These are phyloP conservation scores for Drosophila sulfurigaster DNA, from an alignment of 1,140 invertebrate genomes.

Conservation along the genomic window DNA sequence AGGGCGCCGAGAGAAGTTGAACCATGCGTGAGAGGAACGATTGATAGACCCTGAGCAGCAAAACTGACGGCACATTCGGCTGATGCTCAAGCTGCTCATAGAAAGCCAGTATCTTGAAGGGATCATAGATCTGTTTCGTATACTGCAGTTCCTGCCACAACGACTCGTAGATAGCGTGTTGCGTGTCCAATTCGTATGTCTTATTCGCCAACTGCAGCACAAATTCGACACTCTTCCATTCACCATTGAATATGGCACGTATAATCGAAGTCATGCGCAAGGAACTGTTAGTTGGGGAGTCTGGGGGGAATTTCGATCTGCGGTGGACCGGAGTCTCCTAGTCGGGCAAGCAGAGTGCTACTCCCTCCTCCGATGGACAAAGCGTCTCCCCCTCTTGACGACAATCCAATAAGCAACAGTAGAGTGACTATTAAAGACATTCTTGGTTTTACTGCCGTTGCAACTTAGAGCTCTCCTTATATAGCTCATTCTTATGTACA, in stretches of 20 bases:
- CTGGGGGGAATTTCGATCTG: conserved; percentile 2
- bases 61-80: conserved; percentile 30
- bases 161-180: conserved; percentile 25
- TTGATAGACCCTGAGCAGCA: conserved; percentile 33
- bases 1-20: conserved; percentile 63
- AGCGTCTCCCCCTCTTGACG: neutral
- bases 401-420: conserved; percentile 30
- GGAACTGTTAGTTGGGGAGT: neutral
- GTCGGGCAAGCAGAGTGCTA: no score
- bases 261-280: conserved; percentile 45
- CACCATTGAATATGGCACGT: conserved; percentile 54
- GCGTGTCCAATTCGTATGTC: neutral
- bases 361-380: conserved; percentile 4
- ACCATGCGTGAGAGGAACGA: conserved; percentile 55
- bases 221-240: conserved; percentile 51
- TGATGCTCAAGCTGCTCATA: conserved; percentile 38
- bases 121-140: conserved; percentile 61
- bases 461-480: no score
- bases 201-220: neutral
- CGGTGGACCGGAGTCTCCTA: conserved; percentile 30
- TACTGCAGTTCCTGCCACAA: conserved; percentile 67
- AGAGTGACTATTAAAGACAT: conserved; percentile 17
- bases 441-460: no score
- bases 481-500: conserved; percentile 12
- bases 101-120: conserved; percentile 54